Percentiles rank a stretch among this genome's conserved stretches.
phyloP scores from a whole-genome alignment of 2,888 invertebrate genomes.

The Mesoligia furuncula region DNA sequence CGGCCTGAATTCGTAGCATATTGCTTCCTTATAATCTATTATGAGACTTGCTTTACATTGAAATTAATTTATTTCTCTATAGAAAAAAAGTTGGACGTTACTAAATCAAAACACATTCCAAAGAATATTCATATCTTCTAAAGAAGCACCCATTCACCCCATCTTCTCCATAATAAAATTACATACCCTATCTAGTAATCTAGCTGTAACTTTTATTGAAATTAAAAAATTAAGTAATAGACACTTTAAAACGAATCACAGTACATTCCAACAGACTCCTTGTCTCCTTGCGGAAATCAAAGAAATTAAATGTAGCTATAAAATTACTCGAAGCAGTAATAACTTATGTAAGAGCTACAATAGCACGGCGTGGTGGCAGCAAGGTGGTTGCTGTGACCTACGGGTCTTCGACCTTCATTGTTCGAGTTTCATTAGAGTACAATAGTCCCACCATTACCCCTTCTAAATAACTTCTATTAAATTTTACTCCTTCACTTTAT shows the following conservation, averaged over 20 bases:
- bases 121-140: neutral
- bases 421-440: constrained; percentile 85
- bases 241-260: neutral
- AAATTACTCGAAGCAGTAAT: constrained; percentile 57
- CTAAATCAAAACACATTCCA: neutral
- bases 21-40: neutral
- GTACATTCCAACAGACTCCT: constrained; percentile 20
- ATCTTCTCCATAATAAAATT: neutral
- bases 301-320: constrained; percentile 32
- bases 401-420: constrained; percentile 88
- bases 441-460: constrained; percentile 75
- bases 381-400: constrained; percentile 82
- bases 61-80: neutral
- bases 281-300: constrained; percentile 33
- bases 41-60: neutral
- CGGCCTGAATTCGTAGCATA: neutral
- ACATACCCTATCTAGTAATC: neutral
- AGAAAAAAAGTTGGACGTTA: neutral
- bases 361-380: constrained; percentile 68
- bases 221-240: neutral
- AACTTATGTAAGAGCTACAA: constrained; percentile 68
- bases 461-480: constrained; percentile 59
- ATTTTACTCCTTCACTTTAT: constrained; percentile 19
- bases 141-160: neutral
- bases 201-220: neutral